Base-by-base conservation (phyloP, 2,888 invertebrate genomes). In the Drosophila incognita region DNA sequence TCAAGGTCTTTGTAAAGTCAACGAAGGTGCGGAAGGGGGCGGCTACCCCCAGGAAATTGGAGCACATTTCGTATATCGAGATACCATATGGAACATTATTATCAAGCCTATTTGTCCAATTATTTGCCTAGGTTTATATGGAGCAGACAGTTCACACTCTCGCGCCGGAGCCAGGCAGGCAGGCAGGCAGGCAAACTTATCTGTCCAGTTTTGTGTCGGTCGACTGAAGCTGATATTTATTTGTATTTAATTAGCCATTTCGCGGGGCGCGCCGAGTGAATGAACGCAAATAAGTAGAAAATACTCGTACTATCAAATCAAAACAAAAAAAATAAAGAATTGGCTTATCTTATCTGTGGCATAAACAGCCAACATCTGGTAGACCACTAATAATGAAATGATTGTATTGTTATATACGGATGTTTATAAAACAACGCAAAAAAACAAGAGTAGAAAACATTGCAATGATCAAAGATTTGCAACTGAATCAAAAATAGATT, bases 1-100 rank as follows among this genome's bases (percentile, higher is more conserved):
- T 75, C 83, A 83, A 83, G 83, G 85, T 85, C 88, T 85, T 82
- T 75, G 53, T 75, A 83, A 83, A 79, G 88, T 87, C 88, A 84
- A 60, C 46, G 15, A 15, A 24, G 15, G 46, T 46, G 24, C 15
- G 46, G 46, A 15, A 24, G 2, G 40, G 7, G 38, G 3, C 18
- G 35, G 57, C 11, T 33, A 46, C 57, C 58, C 56, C 58, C 63
- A 71, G 82, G 82, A 78, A 82, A 82, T 82, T 74, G 70, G 72
- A 82, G 64, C 74, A 71, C 53, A 54, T 46, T 65, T 60, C 38
- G 46, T 63, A 57, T 74, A 69, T 69, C 31, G 53, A 76, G 48
- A 66, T 69, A 70, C 56, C 53, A 60, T 56, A 24, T 61, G 33
- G 46, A 53, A 72, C 74, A 64, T 38, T n/a, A 74, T 64, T 65